Evolutionary conservation across 2,113 vertebrate genomes (phyloP).

Genomic region (Leiothrix lutea): DNA sequence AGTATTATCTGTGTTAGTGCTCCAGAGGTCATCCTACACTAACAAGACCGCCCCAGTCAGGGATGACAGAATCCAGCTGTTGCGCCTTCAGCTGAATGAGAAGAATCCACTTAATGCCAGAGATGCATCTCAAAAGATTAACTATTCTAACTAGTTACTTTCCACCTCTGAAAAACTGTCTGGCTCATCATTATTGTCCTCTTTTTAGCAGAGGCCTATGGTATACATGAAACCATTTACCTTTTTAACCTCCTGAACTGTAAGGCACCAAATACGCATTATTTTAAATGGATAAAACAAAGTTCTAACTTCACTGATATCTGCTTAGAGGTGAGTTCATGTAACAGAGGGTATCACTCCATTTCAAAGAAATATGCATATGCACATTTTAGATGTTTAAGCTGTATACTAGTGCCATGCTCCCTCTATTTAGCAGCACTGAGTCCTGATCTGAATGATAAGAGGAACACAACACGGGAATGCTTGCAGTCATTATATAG

Average conservation of each 20-base stretch:
- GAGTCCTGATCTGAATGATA: background rate
- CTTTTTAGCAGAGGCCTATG: conserved; percentile 10
- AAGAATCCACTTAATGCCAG: conserved; percentile 74
- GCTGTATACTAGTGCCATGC: too few species aligned
- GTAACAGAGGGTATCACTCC: background rate
- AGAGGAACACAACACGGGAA: background rate
- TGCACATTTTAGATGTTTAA: background rate
- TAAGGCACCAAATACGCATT: conserved; percentile 1
- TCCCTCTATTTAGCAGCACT: background rate
- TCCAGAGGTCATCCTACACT: conserved; percentile 91
- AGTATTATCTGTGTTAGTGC: conserved; percentile 93
- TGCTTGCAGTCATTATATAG: background rate
- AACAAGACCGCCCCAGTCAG: conserved; percentile 88
- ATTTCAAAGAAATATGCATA: background rate
- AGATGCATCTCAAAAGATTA: conserved; percentile 69
- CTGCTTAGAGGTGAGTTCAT: background rate
- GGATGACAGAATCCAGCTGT: conserved; percentile 92
- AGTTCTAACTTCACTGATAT: background rate
- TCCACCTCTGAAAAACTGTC: conserved; percentile 65
- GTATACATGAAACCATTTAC: conserved; percentile 74
- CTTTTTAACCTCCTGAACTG: conserved; percentile 74
- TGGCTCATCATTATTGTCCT: conserved; percentile 55
- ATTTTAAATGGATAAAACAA: conserved; percentile 14
- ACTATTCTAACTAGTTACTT: conserved; percentile 64
- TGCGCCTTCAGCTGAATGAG: conserved; percentile 43